phyloP scores from a whole-genome alignment of 2,888 invertebrate species.

The Drosophila hamatofila region DNA sequence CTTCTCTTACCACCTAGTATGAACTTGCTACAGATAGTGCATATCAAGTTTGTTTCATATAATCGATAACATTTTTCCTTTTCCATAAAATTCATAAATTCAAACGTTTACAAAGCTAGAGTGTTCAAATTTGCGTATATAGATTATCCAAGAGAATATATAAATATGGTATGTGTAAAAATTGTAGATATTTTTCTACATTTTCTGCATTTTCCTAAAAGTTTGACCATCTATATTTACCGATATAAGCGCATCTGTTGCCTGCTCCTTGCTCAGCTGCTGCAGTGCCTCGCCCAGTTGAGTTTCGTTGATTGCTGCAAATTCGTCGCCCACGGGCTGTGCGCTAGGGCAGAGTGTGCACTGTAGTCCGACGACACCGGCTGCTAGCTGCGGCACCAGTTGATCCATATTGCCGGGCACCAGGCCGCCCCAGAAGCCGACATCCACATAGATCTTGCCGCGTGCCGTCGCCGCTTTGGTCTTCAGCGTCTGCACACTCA shows the following conservation, averaged over 20 bases:
- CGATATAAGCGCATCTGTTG: constrained; percentile 88
- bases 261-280: constrained; percentile 87
- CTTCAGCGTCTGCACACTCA: constrained; percentile 87
- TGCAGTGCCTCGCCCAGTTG: constrained; percentile 87
- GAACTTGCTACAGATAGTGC: too few species aligned
- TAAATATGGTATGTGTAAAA: too few species aligned
- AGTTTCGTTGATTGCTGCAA: constrained; percentile 87
- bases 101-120: too few species aligned
- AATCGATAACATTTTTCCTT: too few species aligned
- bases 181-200: too few species aligned
- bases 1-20: too few species aligned
- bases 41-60: too few species aligned
- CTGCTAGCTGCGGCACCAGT: constrained; percentile 87
- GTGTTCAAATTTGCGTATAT: too few species aligned
- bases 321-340: constrained; percentile 87
- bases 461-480: constrained; percentile 87
- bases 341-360: constrained; percentile 90
- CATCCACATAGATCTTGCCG: constrained; percentile 88
- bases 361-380: constrained; percentile 91
- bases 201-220: too few species aligned
- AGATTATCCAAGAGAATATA: too few species aligned
- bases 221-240: constrained; percentile 82
- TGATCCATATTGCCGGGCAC: constrained; percentile 88
- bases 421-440: constrained; percentile 93
- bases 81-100: too few species aligned